phyloP scores from a whole-genome alignment of 1,140 invertebrate genomes.

The Cydia fagiglandana region DNA sequence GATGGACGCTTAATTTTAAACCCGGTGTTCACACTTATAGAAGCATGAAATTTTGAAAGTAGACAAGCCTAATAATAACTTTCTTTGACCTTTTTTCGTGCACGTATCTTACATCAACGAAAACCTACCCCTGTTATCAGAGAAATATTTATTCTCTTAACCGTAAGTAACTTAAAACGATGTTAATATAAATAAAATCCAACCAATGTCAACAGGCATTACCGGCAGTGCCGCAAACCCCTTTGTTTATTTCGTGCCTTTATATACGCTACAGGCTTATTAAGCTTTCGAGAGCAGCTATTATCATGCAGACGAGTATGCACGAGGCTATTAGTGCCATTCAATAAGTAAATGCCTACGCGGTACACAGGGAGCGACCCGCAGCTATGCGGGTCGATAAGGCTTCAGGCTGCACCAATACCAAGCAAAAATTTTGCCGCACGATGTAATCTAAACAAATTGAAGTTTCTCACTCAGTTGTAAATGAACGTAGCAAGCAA shows the following conservation, averaged over 20 bases:
- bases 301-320: slow-evolving; percentile 13
- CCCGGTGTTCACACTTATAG: too few species aligned
- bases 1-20: too few species aligned
- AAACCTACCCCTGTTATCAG: too few species aligned
- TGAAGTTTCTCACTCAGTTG: neutral
- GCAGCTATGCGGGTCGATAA: neutral
- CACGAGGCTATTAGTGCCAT: slow-evolving; percentile 31
- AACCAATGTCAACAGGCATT: neutral
- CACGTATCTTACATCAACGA: too few species aligned
- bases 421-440: neutral
- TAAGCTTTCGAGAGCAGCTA: slow-evolving; percentile 21
- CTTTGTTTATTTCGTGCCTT: slow-evolving; percentile 27
- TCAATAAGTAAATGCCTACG: slow-evolving; percentile 30
- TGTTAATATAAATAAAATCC: neutral
- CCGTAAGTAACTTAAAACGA: too few species aligned
- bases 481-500: neutral
- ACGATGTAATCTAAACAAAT: neutral
- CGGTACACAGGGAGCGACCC: neutral
- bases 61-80: too few species aligned
- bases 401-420: neutral
- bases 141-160: too few species aligned
- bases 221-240: neutral
- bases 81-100: too few species aligned
- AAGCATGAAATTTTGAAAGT: too few species aligned
- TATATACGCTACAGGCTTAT: slow-evolving; percentile 17